These are phyloP conservation scores for Zaprionus bogoriensis DNA, from an alignment of 2,888 invertebrate species.

Conservation along the genomic window DNA sequence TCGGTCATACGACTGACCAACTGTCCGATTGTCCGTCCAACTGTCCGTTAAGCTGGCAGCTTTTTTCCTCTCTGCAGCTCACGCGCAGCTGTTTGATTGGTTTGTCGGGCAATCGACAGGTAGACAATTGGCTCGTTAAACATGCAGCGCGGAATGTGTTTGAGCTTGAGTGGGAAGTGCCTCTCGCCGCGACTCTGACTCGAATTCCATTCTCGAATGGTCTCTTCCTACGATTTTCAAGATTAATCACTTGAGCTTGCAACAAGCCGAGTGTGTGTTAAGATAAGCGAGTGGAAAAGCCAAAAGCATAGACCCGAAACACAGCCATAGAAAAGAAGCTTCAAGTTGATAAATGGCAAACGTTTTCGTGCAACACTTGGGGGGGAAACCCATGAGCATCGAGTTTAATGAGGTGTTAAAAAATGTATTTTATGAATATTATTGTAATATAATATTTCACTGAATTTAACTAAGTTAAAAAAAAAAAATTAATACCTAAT, in stretches of 20 bases:
- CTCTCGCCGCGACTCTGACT: conserved; percentile 9
- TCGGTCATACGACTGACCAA: neutral
- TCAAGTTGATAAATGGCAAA: neutral
- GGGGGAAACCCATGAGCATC: too few species aligned
- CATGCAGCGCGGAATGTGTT: conserved; percentile 33
- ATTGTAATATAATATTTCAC: too few species aligned
- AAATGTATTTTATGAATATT: too few species aligned
- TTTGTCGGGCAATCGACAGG: conserved; percentile 59
- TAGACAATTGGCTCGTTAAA: conserved; percentile 61
- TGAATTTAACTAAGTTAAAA: too few species aligned
- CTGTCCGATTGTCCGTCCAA: neutral
- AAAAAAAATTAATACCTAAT: too few species aligned
- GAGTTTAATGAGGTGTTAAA: too few species aligned
- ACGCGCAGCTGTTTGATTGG: conserved; percentile 70
- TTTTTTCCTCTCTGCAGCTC: too few species aligned
- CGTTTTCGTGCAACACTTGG: too few species aligned
- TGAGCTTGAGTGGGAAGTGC: conserved; percentile 32
- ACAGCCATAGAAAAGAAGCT: neutral
- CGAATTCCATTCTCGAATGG: conserved; percentile 24
- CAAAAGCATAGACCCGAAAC: neutral
- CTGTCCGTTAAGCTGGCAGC: conserved; percentile 4
- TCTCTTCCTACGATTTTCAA: conserved; percentile 43
- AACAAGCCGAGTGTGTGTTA: neutral
- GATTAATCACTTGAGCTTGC: conserved; percentile 29
- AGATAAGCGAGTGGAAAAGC: neutral